Evolutionary conservation across 2,113 vertebrate genomes (phyloP), one percentile per base, ranked within the genome.

Genomic region (Neopipo cinnamomea): DNA sequence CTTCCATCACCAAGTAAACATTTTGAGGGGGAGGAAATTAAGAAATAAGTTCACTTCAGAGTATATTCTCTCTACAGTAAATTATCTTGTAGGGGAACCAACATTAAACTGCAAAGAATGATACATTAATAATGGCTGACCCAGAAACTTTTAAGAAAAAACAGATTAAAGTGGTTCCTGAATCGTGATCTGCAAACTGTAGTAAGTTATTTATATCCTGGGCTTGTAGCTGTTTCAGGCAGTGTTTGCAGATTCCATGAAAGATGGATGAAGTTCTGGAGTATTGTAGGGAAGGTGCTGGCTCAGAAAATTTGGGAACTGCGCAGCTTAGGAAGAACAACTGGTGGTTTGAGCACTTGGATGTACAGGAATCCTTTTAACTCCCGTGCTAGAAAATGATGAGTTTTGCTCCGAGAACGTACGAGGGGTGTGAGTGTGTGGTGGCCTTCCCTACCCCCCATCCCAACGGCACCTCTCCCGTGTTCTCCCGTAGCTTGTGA

Each of bases 401-500:
- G 1, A 5, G 7, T 4, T 62, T 70, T 21, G 12, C 44, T 23
- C 59, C 23, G 41, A 2, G 33, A 21, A 4, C 0, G 6, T 46
- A 1, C 9, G 4, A 0, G 5, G 7, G 35, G 4, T 30, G 42
- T 9, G 56, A 66, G 6, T 4, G 53, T 30, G 50, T 2, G 4
- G 18, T 47, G 55, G 7, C 33, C 35, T 67, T 72, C 9, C 42
- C 11, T 49, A 3, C 33, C 3, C n/a, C 16, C 8, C 9, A 20
- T 56, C 12, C 92, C 20, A 89, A 0, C 0, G 65, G 28, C 11
- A 31, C 24, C 46, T 76, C 71, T 27, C 47, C 14, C 14, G 2
- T 97, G 91, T 85, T 73, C 49, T 82, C 67, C 88, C 97, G 35
- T 74, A 99, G 99, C 98, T 99, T 71, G 98, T 99, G 50, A 99